These are phyloP conservation scores for Eucera pruinosa DNA, from an alignment of 2,888 invertebrate species.

Conservation along the genomic window DNA sequence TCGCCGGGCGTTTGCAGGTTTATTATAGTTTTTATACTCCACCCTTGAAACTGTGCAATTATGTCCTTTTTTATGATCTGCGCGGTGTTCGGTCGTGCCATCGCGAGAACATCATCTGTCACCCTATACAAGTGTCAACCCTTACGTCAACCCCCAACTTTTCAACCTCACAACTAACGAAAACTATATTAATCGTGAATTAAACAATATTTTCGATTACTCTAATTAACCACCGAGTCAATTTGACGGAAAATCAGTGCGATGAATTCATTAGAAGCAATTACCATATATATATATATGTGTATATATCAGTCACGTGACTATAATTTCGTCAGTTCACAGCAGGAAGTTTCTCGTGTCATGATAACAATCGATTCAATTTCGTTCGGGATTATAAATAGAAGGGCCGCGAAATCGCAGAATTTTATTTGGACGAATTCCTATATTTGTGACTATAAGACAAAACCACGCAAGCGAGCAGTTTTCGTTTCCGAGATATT, in stretches of 20 bases:
- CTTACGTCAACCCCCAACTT: neutral
- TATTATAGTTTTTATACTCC: conserved; percentile 92
- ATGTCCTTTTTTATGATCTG: conserved; percentile 91
- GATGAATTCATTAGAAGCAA: neutral
- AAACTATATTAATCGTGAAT: no score
- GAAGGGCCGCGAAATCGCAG: neutral
- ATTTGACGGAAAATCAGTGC: conserved; percentile 34
- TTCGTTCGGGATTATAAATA: conserved; percentile 6
- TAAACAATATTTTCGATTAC: no score
- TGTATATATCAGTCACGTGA: neutral
- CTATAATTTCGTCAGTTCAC: conserved; percentile 11
- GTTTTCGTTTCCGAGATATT: no score
- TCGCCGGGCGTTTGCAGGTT: conserved; percentile 94
- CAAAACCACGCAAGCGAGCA: no score
- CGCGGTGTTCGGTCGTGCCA: conserved; percentile 93
- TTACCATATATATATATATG: conserved; percentile 10
- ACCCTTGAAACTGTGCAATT: conserved; percentile 92
- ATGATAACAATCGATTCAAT: conserved; percentile 25
- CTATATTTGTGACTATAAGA: no score
- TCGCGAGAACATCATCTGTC: conserved; percentile 94
- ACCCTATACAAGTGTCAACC: conserved; percentile 87
- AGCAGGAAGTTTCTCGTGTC: neutral
- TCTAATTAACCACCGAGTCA: no score
- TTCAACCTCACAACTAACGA: neutral
- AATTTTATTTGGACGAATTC: neutral